Conservation (phyloP, 2,113 vertebrate species). For the Peromyscus californicus region DNA sequence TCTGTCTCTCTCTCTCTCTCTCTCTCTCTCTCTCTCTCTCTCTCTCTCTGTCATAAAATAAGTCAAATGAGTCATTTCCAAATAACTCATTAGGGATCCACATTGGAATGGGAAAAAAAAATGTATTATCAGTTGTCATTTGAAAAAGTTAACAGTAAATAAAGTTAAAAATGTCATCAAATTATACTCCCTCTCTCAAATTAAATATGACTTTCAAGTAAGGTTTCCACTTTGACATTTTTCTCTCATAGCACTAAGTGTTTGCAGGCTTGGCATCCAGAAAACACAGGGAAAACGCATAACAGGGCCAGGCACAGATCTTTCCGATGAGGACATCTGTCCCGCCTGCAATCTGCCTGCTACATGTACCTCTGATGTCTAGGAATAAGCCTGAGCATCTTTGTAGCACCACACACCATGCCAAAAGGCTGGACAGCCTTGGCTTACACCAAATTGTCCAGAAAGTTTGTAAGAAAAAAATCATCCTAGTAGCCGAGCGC, state of each 20-base stretch:
- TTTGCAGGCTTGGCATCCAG: neutral
- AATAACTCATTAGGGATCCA: constrained; percentile 21
- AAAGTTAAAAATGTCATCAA: constrained; percentile 46
- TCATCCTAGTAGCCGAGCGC: neutral
- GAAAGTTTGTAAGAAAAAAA: neutral
- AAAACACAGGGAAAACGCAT: fast-evolving
- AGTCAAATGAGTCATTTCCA: neutral
- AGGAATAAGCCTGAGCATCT: neutral
- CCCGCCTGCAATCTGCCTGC: neutral
- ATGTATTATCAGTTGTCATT: neutral
- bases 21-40: too few relatives aligned
- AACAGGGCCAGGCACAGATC: neutral
- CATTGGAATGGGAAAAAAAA: neutral
- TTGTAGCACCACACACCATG: neutral
- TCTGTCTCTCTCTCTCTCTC: too few relatives aligned
- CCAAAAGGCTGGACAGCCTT: neutral
- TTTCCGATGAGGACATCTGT: fast-evolving
- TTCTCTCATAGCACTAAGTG: neutral
- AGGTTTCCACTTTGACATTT: neutral
- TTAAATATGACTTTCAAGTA: constrained; percentile 30
- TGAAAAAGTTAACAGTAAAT: neutral
- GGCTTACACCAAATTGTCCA: neutral
- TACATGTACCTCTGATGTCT: neutral
- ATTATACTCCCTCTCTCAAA: constrained; percentile 23
- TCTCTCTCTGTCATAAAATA: neutral